Base-by-base conservation (phyloP, 2,888 invertebrate genomes). In the Apamea monoglypha region DNA sequence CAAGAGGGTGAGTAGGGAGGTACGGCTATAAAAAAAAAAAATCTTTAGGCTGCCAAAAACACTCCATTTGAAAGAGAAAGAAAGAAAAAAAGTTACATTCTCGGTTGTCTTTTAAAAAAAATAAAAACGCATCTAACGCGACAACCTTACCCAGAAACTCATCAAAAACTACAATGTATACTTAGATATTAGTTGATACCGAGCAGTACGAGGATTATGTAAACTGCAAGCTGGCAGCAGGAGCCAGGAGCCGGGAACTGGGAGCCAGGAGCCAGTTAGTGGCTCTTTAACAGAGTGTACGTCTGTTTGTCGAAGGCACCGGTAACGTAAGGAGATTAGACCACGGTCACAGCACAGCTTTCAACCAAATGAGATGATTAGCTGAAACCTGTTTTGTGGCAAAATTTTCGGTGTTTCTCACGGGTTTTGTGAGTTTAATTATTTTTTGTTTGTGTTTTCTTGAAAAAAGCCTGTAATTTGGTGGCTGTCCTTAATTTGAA, bases 181-280 rank as follows among this genome's bases (percentile, higher is more conserved):
- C 80, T 84, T 76, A 79, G 78, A 72, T 81, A 76, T 81, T 47
- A 78, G 78, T 82, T 78, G 59, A 80, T 85, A 76, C 86, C 80
- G 77, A 84, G 78, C 86, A 78, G 88, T 76, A 73, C 76, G 74
- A 80, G 86, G 90, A 91, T 91, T 92, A 92, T 91, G 93, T 89
- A 91, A 92, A 91, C 91, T 90, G 90, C 80, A 82, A 85, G 84
- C 87, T 79, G 68, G 88, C 83, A 79, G 70, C 53, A 63, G 47
- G 36, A 68, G n/a, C n/a, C n/a, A n/a, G n/a, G n/a, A n/a, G n/a
- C n/a, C n/a, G n/a, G n/a, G n/a, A n/a, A 82, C 70, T 73, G 36
- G 36, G 44, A 47, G 14, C 47, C 47, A 80, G 82, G 87, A 90
- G 89, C 85, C 88, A 82, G 90, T 91, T 90, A 90, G 90, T 90